These are phyloP conservation scores for Phortica magna DNA, from an alignment of 2,888 invertebrate genomes.

Conservation along the genomic window DNA sequence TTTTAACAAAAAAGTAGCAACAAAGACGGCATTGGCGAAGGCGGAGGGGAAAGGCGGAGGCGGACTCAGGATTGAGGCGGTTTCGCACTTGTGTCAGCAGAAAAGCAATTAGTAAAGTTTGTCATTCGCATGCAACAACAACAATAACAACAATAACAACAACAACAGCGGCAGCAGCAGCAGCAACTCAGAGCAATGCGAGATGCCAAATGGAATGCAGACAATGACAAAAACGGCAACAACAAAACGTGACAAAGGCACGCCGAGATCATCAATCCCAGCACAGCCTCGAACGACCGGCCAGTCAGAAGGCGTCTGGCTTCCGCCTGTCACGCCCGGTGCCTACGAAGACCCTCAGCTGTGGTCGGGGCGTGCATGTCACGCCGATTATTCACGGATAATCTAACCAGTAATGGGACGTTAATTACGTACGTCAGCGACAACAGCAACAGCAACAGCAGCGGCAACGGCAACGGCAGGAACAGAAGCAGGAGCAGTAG, in stretches of 20 bases:
- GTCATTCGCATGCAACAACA: conserved; percentile 47
- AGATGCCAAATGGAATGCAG: background rate
- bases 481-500: too few relatives aligned
- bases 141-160: conserved; percentile 47
- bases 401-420: conserved; percentile 78
- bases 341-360: background rate
- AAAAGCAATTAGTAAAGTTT: conserved; percentile 74
- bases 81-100: conserved; percentile 41
- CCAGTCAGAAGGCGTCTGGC: background rate
- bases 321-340: background rate
- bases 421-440: conserved; percentile 72
- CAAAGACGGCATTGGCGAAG: background rate
- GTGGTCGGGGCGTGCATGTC: background rate
- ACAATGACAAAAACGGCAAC: conserved; percentile 27
- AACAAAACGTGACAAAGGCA: background rate
- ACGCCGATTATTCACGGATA: conserved; percentile 77
- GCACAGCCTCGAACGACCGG: conserved; percentile 20
- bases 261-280: background rate
- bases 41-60: background rate
- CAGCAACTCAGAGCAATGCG: conserved; percentile 3
- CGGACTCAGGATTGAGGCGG: background rate
- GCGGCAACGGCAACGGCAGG: conserved; percentile 13
- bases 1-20: conserved; percentile 28
- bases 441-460: conserved; percentile 23
- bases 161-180: conserved; percentile 36